Evolutionary conservation across 2,797 vertebrate species (phyloP), one percentile per base, ranked within the genome.

Genomic region (Sebastolobus altivelis): DNA sequence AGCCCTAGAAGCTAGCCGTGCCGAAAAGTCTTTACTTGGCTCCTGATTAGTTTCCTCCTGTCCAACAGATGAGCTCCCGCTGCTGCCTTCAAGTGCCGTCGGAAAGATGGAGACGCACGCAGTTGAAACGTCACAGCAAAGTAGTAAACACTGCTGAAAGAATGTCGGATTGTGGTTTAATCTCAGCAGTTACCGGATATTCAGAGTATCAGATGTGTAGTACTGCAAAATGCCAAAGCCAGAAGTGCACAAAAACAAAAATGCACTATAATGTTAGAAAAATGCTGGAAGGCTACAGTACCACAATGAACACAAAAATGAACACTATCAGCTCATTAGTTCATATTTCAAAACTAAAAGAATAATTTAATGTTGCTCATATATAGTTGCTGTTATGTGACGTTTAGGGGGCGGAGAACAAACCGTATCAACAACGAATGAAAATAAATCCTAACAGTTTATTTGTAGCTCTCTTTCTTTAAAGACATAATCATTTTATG

Each of bases 21-120:
- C 55, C 58, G 87, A 83, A 90, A 94, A 94, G 92, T 91, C 78
- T 90, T 88, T 76, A 89, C 86, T 92, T 93, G 76, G 89, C 91
- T 93, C 81, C 89, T 94, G 91, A 86, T 92, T 89, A 93, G 94
- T 92, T 94, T 91, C 92, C 25, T 25, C 91, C 91, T 65, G 85
- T 91, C 92, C 93, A 92, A 94, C 94, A 93, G 92, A 92, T 94
- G 93, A 95, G 95, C 92, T 88, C 81, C 88, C 67, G 84, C 33
- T 86, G 93, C 25, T 77, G 90, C 90, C 27, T 94, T 94, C 84
- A 90, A 0, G 69, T 0, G 20, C 81, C 4, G 69, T 92, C 67
- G 88, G 90, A 87, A 74, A 83, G 1, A 11, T 2, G n/a, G 35
- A 0, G 0, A n/a, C 5, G 1, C 2, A 20, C 27, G 3, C 18